Conservation (phyloP, 1,140 invertebrate species). For the Latrodectus geometricus region DNA sequence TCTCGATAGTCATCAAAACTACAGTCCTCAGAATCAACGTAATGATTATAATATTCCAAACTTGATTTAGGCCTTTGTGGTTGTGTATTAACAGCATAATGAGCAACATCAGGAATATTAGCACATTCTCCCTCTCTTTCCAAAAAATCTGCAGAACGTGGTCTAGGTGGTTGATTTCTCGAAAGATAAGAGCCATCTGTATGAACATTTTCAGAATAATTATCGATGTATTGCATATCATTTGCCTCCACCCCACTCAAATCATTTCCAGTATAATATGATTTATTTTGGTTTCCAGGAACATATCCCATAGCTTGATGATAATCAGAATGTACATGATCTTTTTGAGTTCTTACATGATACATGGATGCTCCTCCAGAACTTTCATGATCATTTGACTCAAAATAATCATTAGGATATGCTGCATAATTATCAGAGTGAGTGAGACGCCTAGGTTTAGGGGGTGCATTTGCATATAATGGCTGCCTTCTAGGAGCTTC, state of each 20-base stretch:
- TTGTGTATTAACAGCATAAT: constrained; percentile 48
- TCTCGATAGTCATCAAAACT: constrained; percentile 55
- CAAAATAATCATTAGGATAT: constrained; percentile 52
- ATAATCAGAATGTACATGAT: not conserved
- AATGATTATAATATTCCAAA: constrained; percentile 72
- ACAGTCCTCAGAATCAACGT: constrained; percentile 34
- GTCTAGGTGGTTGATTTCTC: constrained; percentile 73
- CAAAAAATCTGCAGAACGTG: constrained; percentile 89
- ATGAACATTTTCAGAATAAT: not conserved
- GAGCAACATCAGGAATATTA: not conserved
- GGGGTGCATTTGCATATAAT: constrained; percentile 88
- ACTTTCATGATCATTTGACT: constrained; percentile 21
- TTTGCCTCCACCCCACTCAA: not conserved
- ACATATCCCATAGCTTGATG: constrained; percentile 19
- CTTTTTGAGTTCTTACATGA: not conserved
- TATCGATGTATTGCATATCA: constrained; percentile 33
- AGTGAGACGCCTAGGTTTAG: constrained; percentile 80
- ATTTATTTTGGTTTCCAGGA: not conserved
- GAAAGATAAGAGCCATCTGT: constrained; percentile 19
- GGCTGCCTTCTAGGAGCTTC: constrained; percentile 72
- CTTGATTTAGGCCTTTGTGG: constrained; percentile 81
- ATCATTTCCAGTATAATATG: constrained; percentile 14
- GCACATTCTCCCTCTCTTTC: constrained; percentile 77
- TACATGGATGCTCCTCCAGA: constrained; percentile 8
- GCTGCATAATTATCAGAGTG: constrained; percentile 45